These are phyloP conservation scores for Drosophila kambysellisi DNA, from an alignment of 2,888 invertebrate species.

Conservation along the genomic window DNA sequence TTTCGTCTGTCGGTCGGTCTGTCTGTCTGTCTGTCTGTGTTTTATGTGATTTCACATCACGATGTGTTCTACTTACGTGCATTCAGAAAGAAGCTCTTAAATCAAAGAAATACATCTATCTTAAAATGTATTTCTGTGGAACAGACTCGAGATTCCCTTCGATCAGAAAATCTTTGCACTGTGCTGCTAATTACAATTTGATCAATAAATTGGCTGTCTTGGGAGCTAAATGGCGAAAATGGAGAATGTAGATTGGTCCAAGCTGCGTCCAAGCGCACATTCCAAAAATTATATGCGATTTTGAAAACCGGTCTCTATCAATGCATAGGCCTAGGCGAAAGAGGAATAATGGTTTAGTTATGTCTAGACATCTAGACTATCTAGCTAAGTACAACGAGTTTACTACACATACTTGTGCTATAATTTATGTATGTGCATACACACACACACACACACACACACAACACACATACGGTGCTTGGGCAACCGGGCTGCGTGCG, in stretches of 20 bases:
- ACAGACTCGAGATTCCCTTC: not conserved
- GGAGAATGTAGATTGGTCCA: constrained; percentile 11
- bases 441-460: constrained; percentile 26
- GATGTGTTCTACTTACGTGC: not conserved
- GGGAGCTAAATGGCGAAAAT: not conserved
- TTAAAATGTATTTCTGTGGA: not conserved
- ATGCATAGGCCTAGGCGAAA: constrained; percentile 28
- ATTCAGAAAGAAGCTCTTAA: constrained; percentile 6
- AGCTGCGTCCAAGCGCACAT: constrained; percentile 7
- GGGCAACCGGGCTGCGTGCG: constrained; percentile 61
- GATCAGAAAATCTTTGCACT: not conserved
- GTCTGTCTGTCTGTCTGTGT: not conserved
- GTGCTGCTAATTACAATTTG: not conserved
- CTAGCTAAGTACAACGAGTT: constrained; percentile 26
- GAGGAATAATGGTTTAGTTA: constrained; percentile 10
- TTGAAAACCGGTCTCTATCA: constrained; percentile 25
- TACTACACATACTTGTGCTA: constrained; percentile 4
- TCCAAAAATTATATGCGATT: constrained; percentile 14
- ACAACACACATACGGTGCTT: constrained; percentile 36
- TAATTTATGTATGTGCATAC: constrained; percentile 18
- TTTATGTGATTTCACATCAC: constrained; percentile 3
- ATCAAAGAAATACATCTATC: not conserved
- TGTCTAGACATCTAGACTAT: constrained; percentile 30
- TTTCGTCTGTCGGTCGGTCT: not conserved
- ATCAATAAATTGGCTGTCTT: constrained; percentile 1